Percentiles rank a stretch among this genome's conserved stretches.
These are phyloP conservation scores for Harpegnathos saltator DNA, from an alignment of 1,140 invertebrate genomes.

Conservation along the genomic window DNA sequence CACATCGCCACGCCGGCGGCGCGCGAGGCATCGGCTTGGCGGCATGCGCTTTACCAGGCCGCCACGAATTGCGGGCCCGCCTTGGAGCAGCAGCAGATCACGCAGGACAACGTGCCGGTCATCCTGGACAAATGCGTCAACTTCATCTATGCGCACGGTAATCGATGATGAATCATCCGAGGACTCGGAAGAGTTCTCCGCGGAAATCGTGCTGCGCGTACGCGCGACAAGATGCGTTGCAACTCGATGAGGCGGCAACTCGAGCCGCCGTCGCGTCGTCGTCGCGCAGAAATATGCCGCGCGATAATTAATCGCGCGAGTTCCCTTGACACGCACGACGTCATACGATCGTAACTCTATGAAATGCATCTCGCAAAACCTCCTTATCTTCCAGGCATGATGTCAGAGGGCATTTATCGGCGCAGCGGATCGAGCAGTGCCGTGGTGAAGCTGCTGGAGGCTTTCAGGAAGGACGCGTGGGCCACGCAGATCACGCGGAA, in stretches of 20 bases:
- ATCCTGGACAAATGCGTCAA: constrained; percentile 96
- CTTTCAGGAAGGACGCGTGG: constrained; percentile 93
- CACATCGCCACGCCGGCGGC: constrained; percentile 78
- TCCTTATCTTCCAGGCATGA: constrained; percentile 87
- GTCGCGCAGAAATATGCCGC: background rate
- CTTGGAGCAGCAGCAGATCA: constrained; percentile 94
- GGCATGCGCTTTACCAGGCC: constrained; percentile 90
- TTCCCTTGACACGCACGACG: background rate
- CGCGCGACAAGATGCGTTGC: background rate
- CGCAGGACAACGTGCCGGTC: constrained; percentile 93
- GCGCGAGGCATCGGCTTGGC: constrained; percentile 87
- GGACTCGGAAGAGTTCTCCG: too few species aligned
- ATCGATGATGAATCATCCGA: constrained; percentile 60
- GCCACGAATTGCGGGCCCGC: constrained; percentile 91
- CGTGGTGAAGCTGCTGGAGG: constrained; percentile 90
- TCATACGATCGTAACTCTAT: background rate
- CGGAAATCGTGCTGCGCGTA: too few species aligned
- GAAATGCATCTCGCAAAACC: background rate
- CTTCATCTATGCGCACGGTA: constrained; percentile 94
- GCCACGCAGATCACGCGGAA: constrained; percentile 91
- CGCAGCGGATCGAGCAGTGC: constrained; percentile 91
- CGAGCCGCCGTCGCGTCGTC: too few species aligned
- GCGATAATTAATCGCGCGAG: background rate
- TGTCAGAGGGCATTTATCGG: constrained; percentile 95
- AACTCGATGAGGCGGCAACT: too few species aligned